Conservation (phyloP, 2,113 vertebrate species). For the Grallaria varia region DNA sequence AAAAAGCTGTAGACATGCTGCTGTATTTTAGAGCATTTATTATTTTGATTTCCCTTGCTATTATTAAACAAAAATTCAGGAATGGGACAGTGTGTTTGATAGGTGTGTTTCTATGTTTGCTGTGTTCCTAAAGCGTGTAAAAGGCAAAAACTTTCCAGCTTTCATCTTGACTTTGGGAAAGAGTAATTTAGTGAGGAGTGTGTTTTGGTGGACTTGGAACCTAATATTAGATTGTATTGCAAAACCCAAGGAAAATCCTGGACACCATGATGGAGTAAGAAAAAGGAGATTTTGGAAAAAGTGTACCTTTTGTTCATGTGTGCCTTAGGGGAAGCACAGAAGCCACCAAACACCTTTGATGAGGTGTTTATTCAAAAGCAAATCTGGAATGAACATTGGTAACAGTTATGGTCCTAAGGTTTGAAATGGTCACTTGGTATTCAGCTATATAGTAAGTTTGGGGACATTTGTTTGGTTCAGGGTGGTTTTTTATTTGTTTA, state of each 20-base stretch:
- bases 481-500: not conserved
- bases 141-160: not conserved
- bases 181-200: not conserved
- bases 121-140: not conserved
- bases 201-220: not conserved
- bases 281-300: not conserved
- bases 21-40: not conserved
- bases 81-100: not conserved
- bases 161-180: not conserved
- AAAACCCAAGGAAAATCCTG: not conserved
- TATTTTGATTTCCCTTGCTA: not conserved
- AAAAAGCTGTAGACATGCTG: not conserved
- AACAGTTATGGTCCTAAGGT: not conserved
- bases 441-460: not conserved
- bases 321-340: not conserved
- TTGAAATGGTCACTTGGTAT: not conserved
- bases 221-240: not conserved
- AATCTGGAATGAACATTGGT: not conserved
- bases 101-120: not conserved
- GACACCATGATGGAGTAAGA: not conserved
- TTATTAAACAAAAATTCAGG: not conserved
- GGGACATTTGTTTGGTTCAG: not conserved
- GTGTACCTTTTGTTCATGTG: not conserved
- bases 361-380: not conserved
- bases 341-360: not conserved